These are phyloP conservation scores for Erannis defoliaria DNA, from an alignment of 2,888 invertebrate species.

Conservation along the genomic window DNA sequence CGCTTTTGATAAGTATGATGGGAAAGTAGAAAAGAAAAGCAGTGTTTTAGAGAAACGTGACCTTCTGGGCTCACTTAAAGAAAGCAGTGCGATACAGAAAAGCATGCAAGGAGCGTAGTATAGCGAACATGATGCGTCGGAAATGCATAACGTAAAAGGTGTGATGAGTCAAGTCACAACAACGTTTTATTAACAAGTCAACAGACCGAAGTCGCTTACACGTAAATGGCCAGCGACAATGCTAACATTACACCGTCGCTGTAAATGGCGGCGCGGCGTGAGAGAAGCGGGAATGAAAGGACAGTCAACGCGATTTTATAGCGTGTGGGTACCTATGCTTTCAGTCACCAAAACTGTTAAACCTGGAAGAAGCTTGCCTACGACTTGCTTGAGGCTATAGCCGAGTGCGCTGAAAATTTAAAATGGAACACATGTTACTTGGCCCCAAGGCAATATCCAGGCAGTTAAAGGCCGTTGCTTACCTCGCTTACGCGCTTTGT, in stretches of 20 bases:
- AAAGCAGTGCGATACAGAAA: background rate
- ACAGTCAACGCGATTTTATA: background rate
- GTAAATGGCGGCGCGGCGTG: background rate
- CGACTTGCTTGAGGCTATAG: constrained; percentile 38
- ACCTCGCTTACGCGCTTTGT: constrained; percentile 16
- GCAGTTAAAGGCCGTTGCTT: constrained; percentile 33
- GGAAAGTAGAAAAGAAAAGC: no score
- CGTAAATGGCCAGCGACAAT: no score
- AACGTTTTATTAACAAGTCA: no score
- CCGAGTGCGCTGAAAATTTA: constrained; percentile 47
- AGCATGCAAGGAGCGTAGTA: background rate
- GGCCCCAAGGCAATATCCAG: constrained; percentile 36
- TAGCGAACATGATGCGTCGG: no score
- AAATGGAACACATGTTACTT: constrained; percentile 46
- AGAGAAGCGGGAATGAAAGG: background rate
- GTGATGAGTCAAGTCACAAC: no score
- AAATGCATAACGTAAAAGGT: no score
- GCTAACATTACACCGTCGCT: no score
- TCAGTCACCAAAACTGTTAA: background rate
- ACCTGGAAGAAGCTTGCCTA: constrained; percentile 28
- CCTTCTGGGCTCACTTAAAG: no score
- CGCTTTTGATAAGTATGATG: no score
- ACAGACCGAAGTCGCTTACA: no score
- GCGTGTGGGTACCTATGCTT: background rate
- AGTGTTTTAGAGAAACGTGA: no score